Base-by-base conservation (phyloP, 2,113 vertebrate species). In the Leptodactylus fuscus region DNA sequence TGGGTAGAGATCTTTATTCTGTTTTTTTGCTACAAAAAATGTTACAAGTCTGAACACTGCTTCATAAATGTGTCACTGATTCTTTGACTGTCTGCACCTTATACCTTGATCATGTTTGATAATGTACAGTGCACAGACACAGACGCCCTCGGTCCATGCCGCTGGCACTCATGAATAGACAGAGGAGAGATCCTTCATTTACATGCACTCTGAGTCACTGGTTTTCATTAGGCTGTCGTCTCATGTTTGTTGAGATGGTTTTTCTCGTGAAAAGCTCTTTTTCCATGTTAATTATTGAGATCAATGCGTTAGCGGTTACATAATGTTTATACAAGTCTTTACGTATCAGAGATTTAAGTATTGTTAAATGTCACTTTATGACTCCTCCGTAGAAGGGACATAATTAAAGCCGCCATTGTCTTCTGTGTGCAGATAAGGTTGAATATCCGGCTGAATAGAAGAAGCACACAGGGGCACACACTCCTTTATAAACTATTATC, bases 391-490 rank as follows among this genome's bases (percentile, higher is more conserved):
- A 87, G 79, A 87, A 32, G 82, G 83, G 27, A 38, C 90, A 41
- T 89, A 89, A 90, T 91, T 90, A 90, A 89, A 89, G 85, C 58
- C 32, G 87, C 87, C 82, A 88, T 82, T 62, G 88, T 88, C 32
- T 82, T 38, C 86, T 89, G 85, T 81, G 79, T 90, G 88, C 76
- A 85, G 90, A 87, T 86, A 85, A 89, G 81, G 80, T 34, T 81
- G 36, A 73, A 73, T 29, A 75, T 53, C 22, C 27, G 48, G 22
- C 0, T 20, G 65, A 27, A 81, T n/a, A 81, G 16, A 69, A 49
- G 7, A 48, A 4, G 41, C 41, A 44, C 41, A 27, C n/a, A n/a
- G n/a, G n/a, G n/a, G n/a, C n/a, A n/a, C n/a, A n/a, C n/a, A n/a
- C n/a, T n/a, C n/a, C n/a, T n/a, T n/a, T n/a, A 76, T 48, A 76